Evolutionary conservation across 1,140 invertebrate genomes (phyloP).

Genomic region (Gerris buenoi): DNA sequence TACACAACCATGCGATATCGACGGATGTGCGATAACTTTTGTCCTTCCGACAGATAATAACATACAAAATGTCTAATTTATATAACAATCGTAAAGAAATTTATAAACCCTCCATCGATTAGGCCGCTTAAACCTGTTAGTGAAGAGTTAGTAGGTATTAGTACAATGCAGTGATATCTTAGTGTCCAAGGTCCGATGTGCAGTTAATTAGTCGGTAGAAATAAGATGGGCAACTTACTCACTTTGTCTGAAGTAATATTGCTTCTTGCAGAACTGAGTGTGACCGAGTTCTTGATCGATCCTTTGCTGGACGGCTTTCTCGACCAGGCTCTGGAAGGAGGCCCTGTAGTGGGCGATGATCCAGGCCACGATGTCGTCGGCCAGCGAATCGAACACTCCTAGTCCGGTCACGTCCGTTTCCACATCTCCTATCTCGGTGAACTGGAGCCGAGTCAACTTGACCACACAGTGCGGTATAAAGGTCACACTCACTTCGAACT

Average conservation of each 20-base stretch:
- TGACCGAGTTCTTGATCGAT: not conserved
- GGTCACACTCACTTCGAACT: not conserved
- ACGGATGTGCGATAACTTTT: too few species aligned
- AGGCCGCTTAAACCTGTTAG: too few species aligned
- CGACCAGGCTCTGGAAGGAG: not conserved
- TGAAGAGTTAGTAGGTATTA: too few species aligned
- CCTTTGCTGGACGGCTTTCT: not conserved
- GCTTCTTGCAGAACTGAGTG: not conserved
- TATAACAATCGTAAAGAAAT: too few species aligned
- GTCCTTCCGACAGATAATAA: too few species aligned
- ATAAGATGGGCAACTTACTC: not conserved
- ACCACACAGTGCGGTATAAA: not conserved
- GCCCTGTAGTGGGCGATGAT: not conserved
- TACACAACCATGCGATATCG: too few species aligned
- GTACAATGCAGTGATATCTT: too few species aligned
- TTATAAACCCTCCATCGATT: too few species aligned
- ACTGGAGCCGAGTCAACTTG: slow-evolving; percentile 1
- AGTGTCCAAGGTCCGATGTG: too few species aligned
- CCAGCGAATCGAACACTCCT: not conserved
- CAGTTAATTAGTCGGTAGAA: not conserved
- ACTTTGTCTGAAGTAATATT: not conserved
- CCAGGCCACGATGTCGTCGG: slow-evolving; percentile 3
- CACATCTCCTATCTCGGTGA: not conserved
- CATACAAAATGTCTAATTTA: too few species aligned
- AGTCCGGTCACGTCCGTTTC: not conserved